Base-by-base conservation (phyloP, 2,113 vertebrate genomes). In the Larimichthys crocea region DNA sequence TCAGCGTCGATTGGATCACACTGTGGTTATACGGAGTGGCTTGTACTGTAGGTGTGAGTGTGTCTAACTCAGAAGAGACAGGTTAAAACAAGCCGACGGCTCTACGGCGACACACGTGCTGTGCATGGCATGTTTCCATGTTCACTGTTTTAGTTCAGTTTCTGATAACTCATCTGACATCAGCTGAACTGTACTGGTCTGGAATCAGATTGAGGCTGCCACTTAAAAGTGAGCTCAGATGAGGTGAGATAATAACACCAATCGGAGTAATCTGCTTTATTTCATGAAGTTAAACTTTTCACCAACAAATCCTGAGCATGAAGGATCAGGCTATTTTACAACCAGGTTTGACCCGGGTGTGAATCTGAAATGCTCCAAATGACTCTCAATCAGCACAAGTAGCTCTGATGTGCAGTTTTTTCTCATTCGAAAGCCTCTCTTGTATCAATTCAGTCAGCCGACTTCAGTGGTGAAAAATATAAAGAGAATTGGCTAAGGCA, bases 321-420 rank as follows among this genome's bases (percentile, higher is more conserved):
- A 50, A 5, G 42, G 35, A 56, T 22, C 15, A 52, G 20, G 26
- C 65, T 42, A 16, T 16, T 68, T 56, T 17, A n/a, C 56, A n/a
- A 55, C 57, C 35, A 0, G 29, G 8, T 56, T 52, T 74, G 84
- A 86, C 79, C 57, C 3, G 10, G 44, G 22, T 16, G 22, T 29
- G 10, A 61, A 76, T 67, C 20, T 35, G 20, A 79, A 65, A 66
- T 61, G 52, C 11, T 62, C 56, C 50, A 31, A 69, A 53, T 73
- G 35, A 24, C 71, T 72, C 61, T 75, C 26, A 52, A 72, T 77
- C 72, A 78, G 60, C 49, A 63, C 69, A 71, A 72, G 48, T 80
- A 57, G 31, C 55, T 78, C 29, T 57, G 55, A 79, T 65, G 65
- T 49, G 31, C 48, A 53, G 29, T 44, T 77, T 76, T 80, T 40